phyloP scores from a whole-genome alignment of 2,888 invertebrate species.

The Rhabditoides inermis region DNA sequence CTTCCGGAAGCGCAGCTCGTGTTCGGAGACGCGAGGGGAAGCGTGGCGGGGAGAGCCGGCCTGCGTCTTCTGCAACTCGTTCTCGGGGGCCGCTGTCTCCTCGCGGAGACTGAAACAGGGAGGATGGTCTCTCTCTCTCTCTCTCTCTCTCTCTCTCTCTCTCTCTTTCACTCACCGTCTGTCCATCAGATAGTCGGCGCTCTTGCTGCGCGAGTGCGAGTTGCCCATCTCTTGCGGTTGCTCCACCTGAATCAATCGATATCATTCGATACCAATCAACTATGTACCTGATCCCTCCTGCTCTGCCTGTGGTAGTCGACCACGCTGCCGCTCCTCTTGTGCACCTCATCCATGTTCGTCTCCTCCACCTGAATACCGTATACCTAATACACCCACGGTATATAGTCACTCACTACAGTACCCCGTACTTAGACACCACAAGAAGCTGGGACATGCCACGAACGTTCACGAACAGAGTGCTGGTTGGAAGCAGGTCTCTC shows the following conservation, averaged over 20 bases:
- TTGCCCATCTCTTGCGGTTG: conserved; percentile 19
- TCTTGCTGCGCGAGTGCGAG: conserved; percentile 46
- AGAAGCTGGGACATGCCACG: too few species aligned
- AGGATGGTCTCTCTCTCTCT: too few species aligned
- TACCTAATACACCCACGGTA: too few species aligned
- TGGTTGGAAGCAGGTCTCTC: too few species aligned
- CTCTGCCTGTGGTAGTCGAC: conserved; percentile 33
- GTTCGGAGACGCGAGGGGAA: conserved; percentile 32
- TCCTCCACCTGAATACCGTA: conserved; percentile 25
- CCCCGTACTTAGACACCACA: too few species aligned
- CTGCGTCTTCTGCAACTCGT: conserved; percentile 50
- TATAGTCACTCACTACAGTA: too few species aligned
- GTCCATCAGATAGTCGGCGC: conserved; percentile 52
- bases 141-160: not conserved
- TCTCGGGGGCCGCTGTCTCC: conserved; percentile 49
- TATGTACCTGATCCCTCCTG: conserved; percentile 35
- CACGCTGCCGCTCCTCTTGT: conserved; percentile 27
- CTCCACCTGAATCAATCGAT: too few species aligned
- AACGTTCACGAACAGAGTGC: too few species aligned
- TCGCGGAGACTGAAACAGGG: conserved; percentile 43
- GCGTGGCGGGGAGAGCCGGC: conserved; percentile 23
- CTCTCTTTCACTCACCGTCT: conserved; percentile 25
- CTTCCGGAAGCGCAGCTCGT: conserved; percentile 51
- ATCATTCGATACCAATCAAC: too few species aligned
- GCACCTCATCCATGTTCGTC: conserved; percentile 24